Evolutionary conservation across 1,140 invertebrate species (phyloP).

Genomic region (Tetramorium parvispinum): DNA sequence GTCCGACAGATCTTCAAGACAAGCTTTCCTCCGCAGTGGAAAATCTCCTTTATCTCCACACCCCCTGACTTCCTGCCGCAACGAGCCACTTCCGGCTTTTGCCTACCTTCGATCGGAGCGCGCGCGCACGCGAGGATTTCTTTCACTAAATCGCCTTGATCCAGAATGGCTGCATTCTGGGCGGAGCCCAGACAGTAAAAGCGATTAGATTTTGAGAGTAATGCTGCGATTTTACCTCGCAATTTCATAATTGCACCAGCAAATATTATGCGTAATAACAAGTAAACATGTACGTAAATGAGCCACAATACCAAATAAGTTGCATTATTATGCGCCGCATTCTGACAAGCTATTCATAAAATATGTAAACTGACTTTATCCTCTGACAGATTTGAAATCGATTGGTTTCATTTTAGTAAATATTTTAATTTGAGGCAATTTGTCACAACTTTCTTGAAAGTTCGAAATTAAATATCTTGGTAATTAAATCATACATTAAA

Average conservation of each 20-base stretch:
- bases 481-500: constrained; percentile 43
- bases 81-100: constrained; percentile 60
- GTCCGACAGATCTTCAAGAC: constrained; percentile 60
- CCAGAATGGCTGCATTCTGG: constrained; percentile 28
- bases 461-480: constrained; percentile 45
- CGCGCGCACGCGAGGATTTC: constrained; percentile 24
- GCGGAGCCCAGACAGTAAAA: constrained; percentile 22
- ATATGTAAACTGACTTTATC: background rate
- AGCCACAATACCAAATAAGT: too few relatives aligned
- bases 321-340: background rate
- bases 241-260: background rate
- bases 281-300: background rate
- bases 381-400: background rate
- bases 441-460: constrained; percentile 9
- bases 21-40: constrained; percentile 39
- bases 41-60: constrained; percentile 61
- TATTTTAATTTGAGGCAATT: constrained; percentile 28
- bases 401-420: constrained; percentile 18
- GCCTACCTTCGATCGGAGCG: constrained; percentile 49
- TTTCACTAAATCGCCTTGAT: constrained; percentile 35
- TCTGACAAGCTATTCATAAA: background rate
- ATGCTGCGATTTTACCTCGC: background rate
- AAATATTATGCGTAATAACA: background rate
- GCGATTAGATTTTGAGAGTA: constrained; percentile 24
- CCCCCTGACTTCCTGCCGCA: constrained; percentile 55